phyloP scores from a whole-genome alignment of 2,888 invertebrate species.

The Meteorus colon region DNA sequence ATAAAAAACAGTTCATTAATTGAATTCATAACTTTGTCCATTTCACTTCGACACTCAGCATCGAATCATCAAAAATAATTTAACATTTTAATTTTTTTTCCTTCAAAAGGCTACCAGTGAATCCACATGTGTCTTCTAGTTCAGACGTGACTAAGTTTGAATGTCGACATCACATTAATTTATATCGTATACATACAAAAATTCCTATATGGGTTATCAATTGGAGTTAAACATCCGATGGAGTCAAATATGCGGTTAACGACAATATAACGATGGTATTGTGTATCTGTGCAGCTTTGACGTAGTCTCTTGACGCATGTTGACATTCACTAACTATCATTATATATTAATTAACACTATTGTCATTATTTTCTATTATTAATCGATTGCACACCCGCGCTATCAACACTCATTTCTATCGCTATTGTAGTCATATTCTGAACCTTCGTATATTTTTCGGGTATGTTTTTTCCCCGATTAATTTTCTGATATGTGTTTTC shows the following conservation, averaged over 20 bases:
- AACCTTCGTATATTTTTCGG: neutral
- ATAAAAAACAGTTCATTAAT: too few relatives aligned
- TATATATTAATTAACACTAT: constrained; percentile 24
- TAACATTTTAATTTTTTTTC: too few relatives aligned
- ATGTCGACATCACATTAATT: too few relatives aligned
- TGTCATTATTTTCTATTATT: constrained; percentile 38
- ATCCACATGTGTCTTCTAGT: too few relatives aligned
- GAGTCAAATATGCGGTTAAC: neutral
- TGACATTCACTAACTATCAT: too few relatives aligned
- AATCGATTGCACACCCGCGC: constrained; percentile 36
- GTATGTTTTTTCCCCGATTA: neutral
- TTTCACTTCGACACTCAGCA: too few relatives aligned
- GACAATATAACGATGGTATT: neutral
- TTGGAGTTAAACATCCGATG: constrained; percentile 12
- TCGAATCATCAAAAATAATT: too few relatives aligned
- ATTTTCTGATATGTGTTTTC: neutral
- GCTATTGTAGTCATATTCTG: constrained; percentile 2
- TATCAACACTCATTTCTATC: neutral
- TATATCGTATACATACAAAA: too few relatives aligned
- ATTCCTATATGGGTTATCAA: neutral
- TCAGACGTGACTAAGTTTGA: too few relatives aligned
- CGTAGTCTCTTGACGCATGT: too few relatives aligned
- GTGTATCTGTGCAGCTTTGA: neutral
- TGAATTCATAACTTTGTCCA: too few relatives aligned
- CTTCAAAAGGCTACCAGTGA: too few relatives aligned